Base-by-base conservation (phyloP, 2,797 vertebrate species). In the Zalophus californianus region DNA sequence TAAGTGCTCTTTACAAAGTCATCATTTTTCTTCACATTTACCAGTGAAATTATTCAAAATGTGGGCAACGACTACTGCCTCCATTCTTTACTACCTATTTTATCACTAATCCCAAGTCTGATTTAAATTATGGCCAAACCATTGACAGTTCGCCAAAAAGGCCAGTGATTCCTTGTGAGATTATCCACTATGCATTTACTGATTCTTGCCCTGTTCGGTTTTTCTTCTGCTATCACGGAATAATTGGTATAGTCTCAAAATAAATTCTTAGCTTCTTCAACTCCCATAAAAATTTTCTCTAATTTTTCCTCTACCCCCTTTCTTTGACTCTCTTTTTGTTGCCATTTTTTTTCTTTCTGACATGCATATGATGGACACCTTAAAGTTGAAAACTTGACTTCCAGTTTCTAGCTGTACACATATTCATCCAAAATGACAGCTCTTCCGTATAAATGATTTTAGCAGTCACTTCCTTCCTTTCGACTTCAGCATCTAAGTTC, bases 81-180 rank as follows among this genome's bases (percentile, higher is more conserved):
- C 29, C 9, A 38, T 79, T 88, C 56, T 79, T 96, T 21, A 92
- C n/a, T 4, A 75, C 2, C 3, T 35, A 83, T 48, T 91, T 93
- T 72, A 56, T 95, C 56, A 62, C n/a, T 64, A 82, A 90, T 20
- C 1, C 7, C 56, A 73, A 54, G 2, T 86, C 56, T 78, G n/a
- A 85, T 64, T 96, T 96, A 79, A 86, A 95, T 60, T 91, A 78
- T 72, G 35, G 3, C 10, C 35, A 56, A 90, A 73, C 5, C 12
- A 90, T 15, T 88, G 44, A 64, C 3, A 82, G 75, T 75, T 79
- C n/a, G 52, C 62, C 21, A 68, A 86, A 90, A 10, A 35, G 20
- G 86, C 0, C 0, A 14, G 29, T 95, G 23, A 84, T 92, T 84
- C 9, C 6, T 79, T 87, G 2, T 27, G 82, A 29, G 7, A 41